These are phyloP conservation scores for Coregonus suidteri DNA, from an alignment of 2,797 vertebrate species.

Conservation along the genomic window DNA sequence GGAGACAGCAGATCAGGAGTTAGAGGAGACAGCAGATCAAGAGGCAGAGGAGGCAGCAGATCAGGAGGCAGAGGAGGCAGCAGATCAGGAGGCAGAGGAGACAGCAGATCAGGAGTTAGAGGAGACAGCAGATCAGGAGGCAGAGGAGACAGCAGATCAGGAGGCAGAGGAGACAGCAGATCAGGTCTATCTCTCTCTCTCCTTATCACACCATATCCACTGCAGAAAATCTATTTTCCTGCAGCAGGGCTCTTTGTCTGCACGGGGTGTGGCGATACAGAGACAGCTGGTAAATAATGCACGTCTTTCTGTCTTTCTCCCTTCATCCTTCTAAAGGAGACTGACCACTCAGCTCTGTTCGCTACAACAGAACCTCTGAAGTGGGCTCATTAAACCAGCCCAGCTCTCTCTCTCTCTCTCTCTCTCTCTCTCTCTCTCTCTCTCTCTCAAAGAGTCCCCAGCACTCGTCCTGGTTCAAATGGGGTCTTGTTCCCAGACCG, in stretches of 20 bases:
- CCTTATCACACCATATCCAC: constrained; percentile 50
- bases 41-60: constrained; percentile 38
- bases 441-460: not conserved
- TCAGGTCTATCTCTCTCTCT: constrained; percentile 22
- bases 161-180: constrained; percentile 55
- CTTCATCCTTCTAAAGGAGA: constrained; percentile 55
- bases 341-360: constrained; percentile 30
- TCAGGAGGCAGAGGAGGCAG: too few relatives aligned
- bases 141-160: too few relatives aligned
- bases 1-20: too few relatives aligned
- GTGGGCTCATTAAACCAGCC: constrained; percentile 65
- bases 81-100: not conserved
- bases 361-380: constrained; percentile 59
- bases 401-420: not conserved
- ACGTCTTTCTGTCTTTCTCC: constrained; percentile 54
- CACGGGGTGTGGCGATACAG: constrained; percentile 44
- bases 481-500: constrained; percentile 21
- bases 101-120: too few relatives aligned
- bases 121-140: too few relatives aligned
- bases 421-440: not conserved
- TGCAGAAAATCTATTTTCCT: constrained; percentile 68
- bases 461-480: not conserved
- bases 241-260: constrained; percentile 65
- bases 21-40: constrained; percentile 13
- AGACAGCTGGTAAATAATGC: constrained; percentile 77